phyloP scores from a whole-genome alignment of 2,888 invertebrate species.

The Trissolcus japonicus region DNA sequence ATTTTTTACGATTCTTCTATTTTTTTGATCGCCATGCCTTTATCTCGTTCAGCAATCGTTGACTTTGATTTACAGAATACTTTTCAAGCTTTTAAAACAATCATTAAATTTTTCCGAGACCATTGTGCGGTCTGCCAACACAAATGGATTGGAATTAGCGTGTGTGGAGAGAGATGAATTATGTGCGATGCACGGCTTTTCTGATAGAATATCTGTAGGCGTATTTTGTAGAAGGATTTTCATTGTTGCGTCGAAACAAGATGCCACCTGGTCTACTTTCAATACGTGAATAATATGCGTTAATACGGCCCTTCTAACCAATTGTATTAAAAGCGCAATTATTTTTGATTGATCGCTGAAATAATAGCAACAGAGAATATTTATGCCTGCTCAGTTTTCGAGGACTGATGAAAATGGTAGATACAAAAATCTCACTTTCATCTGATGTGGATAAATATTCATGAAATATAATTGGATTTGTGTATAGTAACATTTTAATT shows the following conservation, averaged over 20 bases:
- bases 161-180: too few species aligned
- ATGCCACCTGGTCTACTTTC: constrained; percentile 26
- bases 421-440: not conserved
- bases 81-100: too few species aligned
- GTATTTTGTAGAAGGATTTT: not conserved
- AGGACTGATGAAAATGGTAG: not conserved
- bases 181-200: constrained; percentile 4
- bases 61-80: too few species aligned
- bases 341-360: constrained; percentile 35
- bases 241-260: not conserved
- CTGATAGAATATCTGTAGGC: constrained; percentile 2
- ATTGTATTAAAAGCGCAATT: constrained; percentile 25
- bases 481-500: too few species aligned
- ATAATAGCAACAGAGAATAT: not conserved
- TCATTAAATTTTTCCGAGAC: too few species aligned
- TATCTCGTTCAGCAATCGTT: not conserved
- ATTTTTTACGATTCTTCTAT: too few species aligned
- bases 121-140: too few species aligned
- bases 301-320: constrained; percentile 23
- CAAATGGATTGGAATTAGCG: too few species aligned
- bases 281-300: constrained; percentile 20
- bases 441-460: not conserved
- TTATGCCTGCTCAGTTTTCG: too few species aligned
- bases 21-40: not conserved
- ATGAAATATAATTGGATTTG: too few species aligned